Evolutionary conservation across 2,797 vertebrate species (phyloP).

Genomic region (Ctenopoma kingsleyae): DNA sequence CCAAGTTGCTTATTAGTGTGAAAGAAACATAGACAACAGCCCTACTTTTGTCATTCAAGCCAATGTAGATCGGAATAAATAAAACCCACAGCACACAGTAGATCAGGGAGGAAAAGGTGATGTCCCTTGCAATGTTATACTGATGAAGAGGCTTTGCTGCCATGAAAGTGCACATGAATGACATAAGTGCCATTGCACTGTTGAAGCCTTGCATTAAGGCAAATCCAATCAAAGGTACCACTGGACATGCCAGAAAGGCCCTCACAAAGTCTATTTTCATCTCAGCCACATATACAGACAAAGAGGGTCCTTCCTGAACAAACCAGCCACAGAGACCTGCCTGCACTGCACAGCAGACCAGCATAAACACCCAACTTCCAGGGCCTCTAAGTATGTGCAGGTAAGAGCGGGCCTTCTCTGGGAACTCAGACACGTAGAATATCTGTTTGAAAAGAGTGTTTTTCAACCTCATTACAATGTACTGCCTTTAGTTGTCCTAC

Average conservation of each 20-base stretch:
- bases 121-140: conserved; percentile 89
- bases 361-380: conserved; percentile 75
- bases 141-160: conserved; percentile 78
- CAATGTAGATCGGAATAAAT: conserved; percentile 87
- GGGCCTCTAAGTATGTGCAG: conserved; percentile 70
- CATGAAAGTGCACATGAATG: conserved; percentile 94
- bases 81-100: conserved; percentile 89
- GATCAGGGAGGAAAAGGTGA: conserved; percentile 86
- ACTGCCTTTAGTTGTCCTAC: neutral
- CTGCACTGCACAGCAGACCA: conserved; percentile 78
- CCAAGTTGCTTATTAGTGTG: conserved; percentile 80
- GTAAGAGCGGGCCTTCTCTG: conserved; percentile 63
- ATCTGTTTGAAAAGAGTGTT: conserved; percentile 69
- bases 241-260: conserved; percentile 69
- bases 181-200: conserved; percentile 78
- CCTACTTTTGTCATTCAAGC: conserved; percentile 54
- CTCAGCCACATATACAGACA: conserved; percentile 55
- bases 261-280: conserved; percentile 74
- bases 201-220: conserved; percentile 85
- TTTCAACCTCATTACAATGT: conserved; percentile 16
- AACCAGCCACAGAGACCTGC: conserved; percentile 79
- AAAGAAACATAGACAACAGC: conserved; percentile 81
- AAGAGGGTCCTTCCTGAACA: conserved; percentile 38
- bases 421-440: conserved; percentile 82
- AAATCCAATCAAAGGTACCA: conserved; percentile 80